Evolutionary conservation across 2,888 invertebrate genomes (phyloP).

Genomic region (Dysmachus trigonus): DNA sequence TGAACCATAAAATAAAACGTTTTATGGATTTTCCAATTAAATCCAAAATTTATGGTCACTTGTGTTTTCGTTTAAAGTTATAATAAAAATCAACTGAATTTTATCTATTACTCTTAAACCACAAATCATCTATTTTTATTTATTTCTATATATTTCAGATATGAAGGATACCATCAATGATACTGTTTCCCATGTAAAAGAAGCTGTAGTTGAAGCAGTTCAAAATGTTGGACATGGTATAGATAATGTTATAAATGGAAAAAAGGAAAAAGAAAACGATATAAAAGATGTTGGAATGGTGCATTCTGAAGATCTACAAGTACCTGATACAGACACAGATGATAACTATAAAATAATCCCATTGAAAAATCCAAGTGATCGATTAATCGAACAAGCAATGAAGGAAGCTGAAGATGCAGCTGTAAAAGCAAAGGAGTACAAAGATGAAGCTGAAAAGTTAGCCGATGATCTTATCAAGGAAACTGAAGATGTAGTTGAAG

Average conservation of each 20-base stretch:
- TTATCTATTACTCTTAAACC: neutral
- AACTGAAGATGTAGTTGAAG: slow-evolving; percentile 45
- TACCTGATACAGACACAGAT: neutral
- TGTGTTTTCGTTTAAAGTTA: too few species aligned
- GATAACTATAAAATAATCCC: slow-evolving; percentile 46
- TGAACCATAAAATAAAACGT: too few species aligned
- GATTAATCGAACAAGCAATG: slow-evolving; percentile 22
- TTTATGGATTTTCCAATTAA: too few species aligned
- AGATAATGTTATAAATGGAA: slow-evolving; percentile 44
- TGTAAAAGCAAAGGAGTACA: slow-evolving; percentile 46
- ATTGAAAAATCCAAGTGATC: slow-evolving; percentile 46
- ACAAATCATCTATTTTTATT: neutral
- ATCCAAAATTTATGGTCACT: too few species aligned
- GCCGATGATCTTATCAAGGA: slow-evolving; percentile 50
- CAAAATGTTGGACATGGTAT: slow-evolving; percentile 50
- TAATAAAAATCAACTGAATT: neutral
- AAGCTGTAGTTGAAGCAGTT: slow-evolving; percentile 50
- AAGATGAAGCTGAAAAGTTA: slow-evolving; percentile 50
- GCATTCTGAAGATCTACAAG: neutral
- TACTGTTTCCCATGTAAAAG: slow-evolving; percentile 50
- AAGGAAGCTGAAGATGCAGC: slow-evolving; percentile 47
- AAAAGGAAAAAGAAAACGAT: slow-evolving; percentile 26
- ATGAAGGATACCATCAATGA: slow-evolving; percentile 50
- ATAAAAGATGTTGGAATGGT: slow-evolving; percentile 34
- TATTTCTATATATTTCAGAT: slow-evolving; percentile 50